Percentiles rank a stretch among this genome's conserved stretches.
Evolutionary conservation across 1,140 invertebrate species (phyloP).

Genomic region (Trialeurodes vaporariorum): DNA sequence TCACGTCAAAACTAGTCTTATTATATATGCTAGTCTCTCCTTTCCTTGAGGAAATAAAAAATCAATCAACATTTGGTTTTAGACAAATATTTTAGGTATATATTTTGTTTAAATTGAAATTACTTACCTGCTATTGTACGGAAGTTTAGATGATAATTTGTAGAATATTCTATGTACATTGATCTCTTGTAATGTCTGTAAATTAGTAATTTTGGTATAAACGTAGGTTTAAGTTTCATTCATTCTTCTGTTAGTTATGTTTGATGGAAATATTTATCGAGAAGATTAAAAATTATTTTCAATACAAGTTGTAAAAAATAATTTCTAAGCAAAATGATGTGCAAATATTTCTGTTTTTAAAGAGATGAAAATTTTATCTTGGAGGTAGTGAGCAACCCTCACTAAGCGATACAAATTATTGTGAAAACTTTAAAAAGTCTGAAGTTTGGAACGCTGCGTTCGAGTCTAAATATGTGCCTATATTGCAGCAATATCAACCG

Average conservation of each 20-base stretch:
- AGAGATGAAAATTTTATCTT: too few species aligned
- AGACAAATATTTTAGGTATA: not conserved
- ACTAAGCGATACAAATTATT: too few species aligned
- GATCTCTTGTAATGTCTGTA: not conserved
- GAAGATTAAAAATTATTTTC: too few species aligned
- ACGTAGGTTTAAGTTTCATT: not conserved
- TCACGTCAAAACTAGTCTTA: not conserved
- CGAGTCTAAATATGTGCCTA: too few species aligned
- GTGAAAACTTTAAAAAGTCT: too few species aligned
- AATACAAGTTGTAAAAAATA: too few species aligned
- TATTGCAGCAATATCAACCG: too few species aligned
- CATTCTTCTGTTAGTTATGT: not conserved
- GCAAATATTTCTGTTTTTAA: too few species aligned
- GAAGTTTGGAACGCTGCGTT: too few species aligned
- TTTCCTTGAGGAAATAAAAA: not conserved
- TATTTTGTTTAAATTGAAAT: not conserved
- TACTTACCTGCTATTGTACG: not conserved
- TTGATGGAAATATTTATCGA: not conserved
- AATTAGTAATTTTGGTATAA: not conserved
- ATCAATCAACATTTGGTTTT: not conserved
- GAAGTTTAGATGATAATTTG: not conserved
- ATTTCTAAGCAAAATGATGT: too few species aligned
- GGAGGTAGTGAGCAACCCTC: too few species aligned
- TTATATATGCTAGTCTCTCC: not conserved
- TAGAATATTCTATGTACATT: not conserved